Evolutionary conservation across 2,888 invertebrate species (phyloP).

Genomic region (Iselma pallidipennis): DNA sequence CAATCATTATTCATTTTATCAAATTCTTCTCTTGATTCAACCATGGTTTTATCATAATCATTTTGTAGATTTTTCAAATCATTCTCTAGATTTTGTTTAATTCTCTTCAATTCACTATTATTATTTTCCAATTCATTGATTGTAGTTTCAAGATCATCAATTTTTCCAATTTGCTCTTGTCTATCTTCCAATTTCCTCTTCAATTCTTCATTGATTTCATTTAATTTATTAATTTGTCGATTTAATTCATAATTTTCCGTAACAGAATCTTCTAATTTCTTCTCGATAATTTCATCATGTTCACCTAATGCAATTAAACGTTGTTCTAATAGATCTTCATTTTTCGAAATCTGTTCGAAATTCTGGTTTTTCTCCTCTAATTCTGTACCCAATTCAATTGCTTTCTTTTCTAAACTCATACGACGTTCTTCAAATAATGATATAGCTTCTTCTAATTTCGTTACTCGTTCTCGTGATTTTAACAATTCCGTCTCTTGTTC

Average conservation of each 20-base stretch:
- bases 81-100: constrained; percentile 57
- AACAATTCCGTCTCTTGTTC: constrained; percentile 69
- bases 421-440: constrained; percentile 65
- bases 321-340: constrained; percentile 66
- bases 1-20: constrained; percentile 60
- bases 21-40: constrained; percentile 54
- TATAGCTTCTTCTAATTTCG: constrained; percentile 69
- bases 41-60: constrained; percentile 54
- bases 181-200: constrained; percentile 39
- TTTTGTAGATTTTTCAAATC: constrained; percentile 57
- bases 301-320: constrained; percentile 65
- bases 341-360: constrained; percentile 61
- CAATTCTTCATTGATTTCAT: constrained; percentile 35
- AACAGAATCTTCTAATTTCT: constrained; percentile 54
- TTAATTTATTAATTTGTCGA: constrained; percentile 35
- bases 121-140: constrained; percentile 55
- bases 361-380: constrained; percentile 61
- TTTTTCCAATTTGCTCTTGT: constrained; percentile 36
- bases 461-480: constrained; percentile 66
- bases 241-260: constrained; percentile 38
- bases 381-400: constrained; percentile 65
- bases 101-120: constrained; percentile 57
- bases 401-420: constrained; percentile 63
- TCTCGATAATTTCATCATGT: constrained; percentile 65
- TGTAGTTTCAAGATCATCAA: constrained; percentile 32